Conservation (phyloP, 2,888 invertebrate species). For the Oasisia sp. region DNA sequence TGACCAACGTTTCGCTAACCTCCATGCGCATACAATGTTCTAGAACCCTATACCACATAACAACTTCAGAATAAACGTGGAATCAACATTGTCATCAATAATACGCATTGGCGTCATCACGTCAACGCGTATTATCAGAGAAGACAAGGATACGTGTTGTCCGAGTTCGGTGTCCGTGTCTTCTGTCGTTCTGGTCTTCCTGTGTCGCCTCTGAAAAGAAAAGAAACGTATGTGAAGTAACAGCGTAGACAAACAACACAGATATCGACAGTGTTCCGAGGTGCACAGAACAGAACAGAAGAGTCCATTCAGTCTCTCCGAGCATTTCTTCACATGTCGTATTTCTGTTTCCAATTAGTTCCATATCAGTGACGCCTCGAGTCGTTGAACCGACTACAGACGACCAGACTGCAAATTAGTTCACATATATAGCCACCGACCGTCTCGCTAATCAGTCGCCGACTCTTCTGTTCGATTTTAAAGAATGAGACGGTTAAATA, state of each 20-base stretch:
- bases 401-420: neutral
- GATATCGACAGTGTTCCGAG: neutral
- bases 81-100: neutral
- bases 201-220: neutral
- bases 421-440: neutral
- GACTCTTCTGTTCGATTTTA: neutral
- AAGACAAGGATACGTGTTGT: slow-evolving; percentile 9
- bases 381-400: neutral
- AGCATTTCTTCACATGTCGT: neutral
- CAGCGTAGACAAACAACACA: neutral
- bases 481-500: slow-evolving; percentile 5
- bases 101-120: neutral
- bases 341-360: neutral
- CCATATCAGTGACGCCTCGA: neutral
- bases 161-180: neutral
- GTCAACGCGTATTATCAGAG: neutral
- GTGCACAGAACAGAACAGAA: neutral
- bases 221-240: neutral
- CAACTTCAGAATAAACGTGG: neutral
- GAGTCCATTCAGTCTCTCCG: neutral
- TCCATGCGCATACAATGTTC: slow-evolving; percentile 1
- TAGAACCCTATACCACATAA: neutral
- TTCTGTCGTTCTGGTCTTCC: neutral
- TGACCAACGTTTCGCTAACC: neutral
- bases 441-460: neutral